Percentiles rank a stretch among this genome's conserved stretches.
phyloP scores from a whole-genome alignment of 2,113 vertebrate genomes.

The Burhinus bistriatus region DNA sequence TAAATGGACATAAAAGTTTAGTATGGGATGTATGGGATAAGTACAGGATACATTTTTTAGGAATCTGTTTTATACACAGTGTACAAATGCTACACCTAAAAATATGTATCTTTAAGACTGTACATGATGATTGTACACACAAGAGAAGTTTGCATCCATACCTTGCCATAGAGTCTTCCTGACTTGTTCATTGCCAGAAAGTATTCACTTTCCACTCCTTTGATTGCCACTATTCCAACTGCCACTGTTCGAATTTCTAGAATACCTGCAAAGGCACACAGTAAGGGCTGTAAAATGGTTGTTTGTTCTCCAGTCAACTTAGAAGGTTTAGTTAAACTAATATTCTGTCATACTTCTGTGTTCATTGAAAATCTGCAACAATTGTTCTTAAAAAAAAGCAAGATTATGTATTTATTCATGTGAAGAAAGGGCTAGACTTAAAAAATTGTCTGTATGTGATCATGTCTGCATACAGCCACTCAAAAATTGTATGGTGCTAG shows the following conservation, averaged over 20 bases:
- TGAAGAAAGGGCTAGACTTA: constrained; percentile 56
- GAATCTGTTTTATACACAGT: not conserved
- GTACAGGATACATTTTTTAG: not conserved
- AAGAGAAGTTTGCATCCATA: constrained; percentile 64
- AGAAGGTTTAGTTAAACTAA: constrained; percentile 48
- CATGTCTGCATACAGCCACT: not conserved
- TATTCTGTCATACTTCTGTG: constrained; percentile 48
- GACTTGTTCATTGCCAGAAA: constrained; percentile 95
- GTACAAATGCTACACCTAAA: not conserved
- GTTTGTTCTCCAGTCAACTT: not conserved
- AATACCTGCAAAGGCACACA: constrained; percentile 85
- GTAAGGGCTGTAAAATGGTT: not conserved
- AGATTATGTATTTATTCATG: constrained; percentile 31
- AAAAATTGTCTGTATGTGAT: constrained; percentile 3
- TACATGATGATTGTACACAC: not conserved
- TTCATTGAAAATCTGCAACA: constrained; percentile 63
- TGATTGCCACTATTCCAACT: constrained; percentile 94
- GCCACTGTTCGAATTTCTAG: constrained; percentile 97
- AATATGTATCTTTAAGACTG: not conserved
- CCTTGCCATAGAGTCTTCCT: constrained; percentile 94
- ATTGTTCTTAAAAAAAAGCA: constrained; percentile 62
- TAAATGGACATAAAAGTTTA: not conserved
- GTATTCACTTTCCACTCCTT: constrained; percentile 95
- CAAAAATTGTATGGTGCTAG: not conserved
- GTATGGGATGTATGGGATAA: not conserved